phyloP scores from a whole-genome alignment of 2,888 invertebrate genomes.

The Notodromas monacha region DNA sequence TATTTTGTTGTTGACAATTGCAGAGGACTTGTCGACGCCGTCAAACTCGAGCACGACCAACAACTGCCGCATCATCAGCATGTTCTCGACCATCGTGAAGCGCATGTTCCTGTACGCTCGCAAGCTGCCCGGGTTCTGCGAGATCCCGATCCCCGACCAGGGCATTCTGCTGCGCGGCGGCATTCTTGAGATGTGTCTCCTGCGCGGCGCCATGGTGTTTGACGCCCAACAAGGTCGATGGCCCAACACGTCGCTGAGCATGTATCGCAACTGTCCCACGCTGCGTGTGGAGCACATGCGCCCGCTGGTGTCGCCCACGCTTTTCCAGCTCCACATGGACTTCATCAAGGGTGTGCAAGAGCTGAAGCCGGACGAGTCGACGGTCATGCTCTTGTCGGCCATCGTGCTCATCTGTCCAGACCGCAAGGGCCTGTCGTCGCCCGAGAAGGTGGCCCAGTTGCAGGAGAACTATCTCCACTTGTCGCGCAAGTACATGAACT shows the following conservation, averaged over 20 bases:
- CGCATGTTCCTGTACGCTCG: constrained; percentile 14
- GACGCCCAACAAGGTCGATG: constrained; percentile 14
- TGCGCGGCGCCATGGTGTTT: constrained; percentile 17
- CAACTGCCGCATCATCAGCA: constrained; percentile 13
- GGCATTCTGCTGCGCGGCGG: constrained; percentile 14
- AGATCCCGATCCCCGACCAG: constrained; percentile 12
- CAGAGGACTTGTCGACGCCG: constrained; percentile 7
- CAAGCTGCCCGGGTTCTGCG: constrained; percentile 12
- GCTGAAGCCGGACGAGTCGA: constrained; percentile 16
- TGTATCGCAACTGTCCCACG: constrained; percentile 12
- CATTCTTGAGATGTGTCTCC: constrained; percentile 18
- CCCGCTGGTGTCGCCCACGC: constrained; percentile 13
- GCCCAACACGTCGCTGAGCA: constrained; percentile 11
- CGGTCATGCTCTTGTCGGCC: constrained; percentile 16
- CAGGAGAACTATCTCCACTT: constrained; percentile 16
- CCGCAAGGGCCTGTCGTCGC: constrained; percentile 14
- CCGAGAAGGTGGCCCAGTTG: constrained; percentile 13
- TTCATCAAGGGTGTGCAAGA: constrained; percentile 16
- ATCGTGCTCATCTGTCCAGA: constrained; percentile 18
- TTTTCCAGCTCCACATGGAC: constrained; percentile 16
- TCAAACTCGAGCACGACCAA: constrained; percentile 8
- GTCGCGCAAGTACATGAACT: constrained; percentile 14
- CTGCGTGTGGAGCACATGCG: constrained; percentile 13
- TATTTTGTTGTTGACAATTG: too few species aligned
- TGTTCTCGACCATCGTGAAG: constrained; percentile 14